phyloP scores from a whole-genome alignment of 2,113 vertebrate genomes.

The Isichthys henryi region DNA sequence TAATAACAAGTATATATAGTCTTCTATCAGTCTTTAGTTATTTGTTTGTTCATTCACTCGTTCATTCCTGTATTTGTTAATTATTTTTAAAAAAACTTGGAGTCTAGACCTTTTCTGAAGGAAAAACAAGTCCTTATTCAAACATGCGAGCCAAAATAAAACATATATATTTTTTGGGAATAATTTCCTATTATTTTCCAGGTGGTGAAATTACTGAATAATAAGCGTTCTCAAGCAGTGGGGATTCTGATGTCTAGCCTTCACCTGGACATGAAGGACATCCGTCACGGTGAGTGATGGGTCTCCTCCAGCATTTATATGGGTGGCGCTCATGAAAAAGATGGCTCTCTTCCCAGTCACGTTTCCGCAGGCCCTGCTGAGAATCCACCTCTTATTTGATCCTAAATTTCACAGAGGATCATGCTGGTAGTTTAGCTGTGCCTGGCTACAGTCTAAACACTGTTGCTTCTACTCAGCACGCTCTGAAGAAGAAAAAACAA shows the following conservation, averaged over 20 bases:
- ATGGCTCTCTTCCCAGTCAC: not conserved
- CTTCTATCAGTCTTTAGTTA: not conserved
- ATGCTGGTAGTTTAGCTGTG: not conserved
- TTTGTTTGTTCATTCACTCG: not conserved
- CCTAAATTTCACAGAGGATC: not conserved
- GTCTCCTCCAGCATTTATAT: not conserved
- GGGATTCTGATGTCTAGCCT: conserved; percentile 71
- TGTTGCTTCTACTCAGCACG: not conserved
- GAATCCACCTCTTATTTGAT: not conserved
- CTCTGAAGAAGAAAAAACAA: not conserved
- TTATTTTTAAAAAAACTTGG: not conserved
- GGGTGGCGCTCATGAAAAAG: not conserved
- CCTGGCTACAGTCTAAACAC: not conserved
- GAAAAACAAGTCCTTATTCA: not conserved
- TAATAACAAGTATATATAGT: not conserved
- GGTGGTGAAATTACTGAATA: conserved; percentile 91
- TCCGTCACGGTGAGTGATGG: conserved; percentile 54
- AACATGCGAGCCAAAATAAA: not conserved
- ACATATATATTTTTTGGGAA: too few species aligned
- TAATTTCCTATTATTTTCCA: conserved; percentile 40
- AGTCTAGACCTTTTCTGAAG: not conserved
- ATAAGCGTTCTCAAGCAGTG: conserved; percentile 95
- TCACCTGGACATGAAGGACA: conserved; percentile 68
- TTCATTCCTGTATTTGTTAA: not conserved
- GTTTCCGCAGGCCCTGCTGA: not conserved